These are phyloP conservation scores for Bombyx mandarina DNA, from an alignment of 1,140 invertebrate species.

Conservation along the genomic window DNA sequence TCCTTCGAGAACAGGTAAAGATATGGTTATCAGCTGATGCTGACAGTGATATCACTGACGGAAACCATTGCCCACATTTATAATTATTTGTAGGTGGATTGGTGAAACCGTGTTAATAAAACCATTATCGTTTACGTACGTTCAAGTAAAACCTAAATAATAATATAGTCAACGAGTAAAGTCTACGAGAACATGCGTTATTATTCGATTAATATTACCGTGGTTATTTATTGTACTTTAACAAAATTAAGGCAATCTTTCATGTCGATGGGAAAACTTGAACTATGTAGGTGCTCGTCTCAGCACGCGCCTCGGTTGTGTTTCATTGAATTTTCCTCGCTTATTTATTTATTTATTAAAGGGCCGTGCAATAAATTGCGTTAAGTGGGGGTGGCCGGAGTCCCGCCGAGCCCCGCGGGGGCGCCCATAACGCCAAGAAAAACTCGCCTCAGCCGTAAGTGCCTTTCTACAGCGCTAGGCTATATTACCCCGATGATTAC, in stretches of 20 bases:
- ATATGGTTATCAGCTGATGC: no score
- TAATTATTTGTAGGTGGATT: no score
- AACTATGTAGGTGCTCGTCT: constrained; percentile 5
- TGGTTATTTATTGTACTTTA: constrained; percentile 1
- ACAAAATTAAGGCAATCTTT: constrained; percentile 24
- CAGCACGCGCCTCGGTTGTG: constrained; percentile 40
- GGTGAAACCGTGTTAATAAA: no score
- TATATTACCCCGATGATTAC: constrained; percentile 36
- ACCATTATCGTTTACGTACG: no score
- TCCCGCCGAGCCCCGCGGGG: constrained; percentile 49
- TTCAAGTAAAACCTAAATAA: background rate
- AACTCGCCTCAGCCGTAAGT: constrained; percentile 55
- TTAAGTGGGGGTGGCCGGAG: constrained; percentile 60
- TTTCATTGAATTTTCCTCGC: constrained; percentile 65
- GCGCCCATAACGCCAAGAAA: constrained; percentile 57
- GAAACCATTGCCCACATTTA: no score
- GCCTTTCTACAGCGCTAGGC: constrained; percentile 52
- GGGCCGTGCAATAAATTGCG: constrained; percentile 62
- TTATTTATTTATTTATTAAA: constrained; percentile 69
- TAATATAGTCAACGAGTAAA: no score
- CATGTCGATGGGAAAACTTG: constrained; percentile 12
- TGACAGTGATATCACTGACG: no score
- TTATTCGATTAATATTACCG: no score
- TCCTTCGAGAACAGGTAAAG: no score
- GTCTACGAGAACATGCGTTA: no score